These are phyloP conservation scores for Cylindroiulus punctatus DNA, from an alignment of 2,888 invertebrate genomes.

Conservation along the genomic window DNA sequence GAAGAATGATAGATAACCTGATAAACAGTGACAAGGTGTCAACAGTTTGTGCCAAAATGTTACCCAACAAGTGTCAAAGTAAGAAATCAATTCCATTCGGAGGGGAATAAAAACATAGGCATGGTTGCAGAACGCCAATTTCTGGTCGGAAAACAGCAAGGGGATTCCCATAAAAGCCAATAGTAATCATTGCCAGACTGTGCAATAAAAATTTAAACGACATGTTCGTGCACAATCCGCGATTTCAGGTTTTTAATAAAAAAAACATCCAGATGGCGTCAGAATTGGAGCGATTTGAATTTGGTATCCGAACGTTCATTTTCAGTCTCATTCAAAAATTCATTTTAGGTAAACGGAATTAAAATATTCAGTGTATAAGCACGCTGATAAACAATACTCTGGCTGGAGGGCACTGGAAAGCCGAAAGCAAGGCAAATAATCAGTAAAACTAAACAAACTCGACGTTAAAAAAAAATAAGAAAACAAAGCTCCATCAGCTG, in stretches of 20 bases:
- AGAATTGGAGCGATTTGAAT: background rate
- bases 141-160: background rate
- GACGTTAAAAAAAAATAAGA: background rate
- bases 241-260: background rate
- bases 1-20: conserved; percentile 38
- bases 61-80: conserved; percentile 37
- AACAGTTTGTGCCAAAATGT: conserved; percentile 38
- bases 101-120: background rate
- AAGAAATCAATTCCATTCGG: background rate
- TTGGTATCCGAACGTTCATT: background rate
- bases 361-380: background rate
- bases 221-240: background rate
- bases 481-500: background rate
- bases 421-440: background rate
- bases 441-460: background rate
- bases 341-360: background rate
- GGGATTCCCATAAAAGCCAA: conserved; percentile 24
- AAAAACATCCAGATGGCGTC: background rate
- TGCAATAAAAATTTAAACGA: background rate
- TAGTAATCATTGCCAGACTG: background rate
- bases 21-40: conserved; percentile 42
- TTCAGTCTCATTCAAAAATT: background rate
- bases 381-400: background rate
- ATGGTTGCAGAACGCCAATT: background rate
- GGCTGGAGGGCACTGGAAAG: background rate